Base-by-base conservation (phyloP, 2,797 vertebrate genomes). In the Dendrocincla fuliginosa region DNA sequence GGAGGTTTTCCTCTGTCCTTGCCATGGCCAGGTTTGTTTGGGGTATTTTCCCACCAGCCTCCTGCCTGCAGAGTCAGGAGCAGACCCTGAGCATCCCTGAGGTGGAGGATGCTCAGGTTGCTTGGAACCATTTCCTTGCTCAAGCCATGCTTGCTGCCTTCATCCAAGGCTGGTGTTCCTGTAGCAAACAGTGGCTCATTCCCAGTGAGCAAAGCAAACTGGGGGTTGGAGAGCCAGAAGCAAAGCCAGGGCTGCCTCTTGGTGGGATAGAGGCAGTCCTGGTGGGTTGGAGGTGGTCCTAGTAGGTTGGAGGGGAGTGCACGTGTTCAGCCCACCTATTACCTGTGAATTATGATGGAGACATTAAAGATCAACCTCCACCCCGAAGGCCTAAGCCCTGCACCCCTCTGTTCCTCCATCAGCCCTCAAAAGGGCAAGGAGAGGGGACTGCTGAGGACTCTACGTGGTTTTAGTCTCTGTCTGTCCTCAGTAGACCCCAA, bases 81-180 rank as follows among this genome's bases (percentile, higher is more conserved):
- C 0, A 0, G 24, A 47, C 15, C 11, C 35, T 12, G 4, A 64
- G 37, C 23, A 68, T 39, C 60, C 27, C n/a, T 0, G 4, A 50
- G 14, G 16, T 12, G 30, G 17, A 67, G 25, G 15, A 74, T 28
- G 19, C 41, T 71, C 18, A 11, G 20, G 24, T 28, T 22, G 16
- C 50, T 69, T 6, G 23, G 63, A 85, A 10, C 4, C 1, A 5
- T 33, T 44, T 55, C n/a, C 17, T 73, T 42, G 9, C 28, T 49
- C 33, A 6, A 32, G 23, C 17, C 1, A 0, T 10, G 14, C 28
- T 18, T 13, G 17, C 32, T 88, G 64, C 32, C 25, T 23, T 19
- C 83, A 35, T 12, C 39, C 2, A 1, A 42, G 24, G 8, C 53
- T 6, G 4, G 3, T n/a, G 22, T 23, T 70, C 32, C 33, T 11